Evolutionary conservation across 2,888 invertebrate genomes (phyloP).

Genomic region (Orthonychiurus folsomi): DNA sequence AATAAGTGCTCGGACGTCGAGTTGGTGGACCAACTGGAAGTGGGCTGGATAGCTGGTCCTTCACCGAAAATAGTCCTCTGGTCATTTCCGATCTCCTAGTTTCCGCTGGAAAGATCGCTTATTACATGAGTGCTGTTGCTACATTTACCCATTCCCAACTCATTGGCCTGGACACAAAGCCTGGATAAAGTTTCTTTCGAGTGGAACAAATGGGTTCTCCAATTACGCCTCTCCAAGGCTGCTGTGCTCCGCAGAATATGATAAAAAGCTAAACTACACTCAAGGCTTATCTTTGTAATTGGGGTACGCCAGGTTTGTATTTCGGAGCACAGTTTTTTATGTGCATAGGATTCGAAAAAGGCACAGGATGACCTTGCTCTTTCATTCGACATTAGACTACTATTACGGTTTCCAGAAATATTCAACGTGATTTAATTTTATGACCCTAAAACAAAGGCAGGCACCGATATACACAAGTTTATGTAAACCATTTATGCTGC

Average conservation of each 20-base stretch:
- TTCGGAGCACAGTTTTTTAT: no score
- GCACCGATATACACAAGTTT: no score
- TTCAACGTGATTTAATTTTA: no score
- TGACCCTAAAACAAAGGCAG: no score
- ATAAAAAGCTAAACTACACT: not conserved
- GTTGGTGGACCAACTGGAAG: not conserved
- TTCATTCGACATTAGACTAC: no score
- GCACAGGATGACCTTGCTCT: no score
- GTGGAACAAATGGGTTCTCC: not conserved
- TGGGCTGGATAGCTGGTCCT: not conserved
- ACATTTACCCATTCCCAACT: not conserved
- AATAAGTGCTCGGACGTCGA: no score
- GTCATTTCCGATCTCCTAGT: not conserved
- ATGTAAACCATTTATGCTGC: no score
- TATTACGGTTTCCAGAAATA: no score
- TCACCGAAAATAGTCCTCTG: not conserved
- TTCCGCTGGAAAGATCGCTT: not conserved
- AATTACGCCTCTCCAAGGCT: not conserved
- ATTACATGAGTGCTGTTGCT: not conserved
- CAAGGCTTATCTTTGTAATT: not conserved
- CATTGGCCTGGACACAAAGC: not conserved
- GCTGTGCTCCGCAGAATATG: no score
- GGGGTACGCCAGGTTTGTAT: no score
- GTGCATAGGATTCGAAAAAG: no score
- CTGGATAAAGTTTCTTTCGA: not conserved